Conservation (phyloP, 2,888 invertebrate species). For the Zhengitettix transpicula region DNA sequence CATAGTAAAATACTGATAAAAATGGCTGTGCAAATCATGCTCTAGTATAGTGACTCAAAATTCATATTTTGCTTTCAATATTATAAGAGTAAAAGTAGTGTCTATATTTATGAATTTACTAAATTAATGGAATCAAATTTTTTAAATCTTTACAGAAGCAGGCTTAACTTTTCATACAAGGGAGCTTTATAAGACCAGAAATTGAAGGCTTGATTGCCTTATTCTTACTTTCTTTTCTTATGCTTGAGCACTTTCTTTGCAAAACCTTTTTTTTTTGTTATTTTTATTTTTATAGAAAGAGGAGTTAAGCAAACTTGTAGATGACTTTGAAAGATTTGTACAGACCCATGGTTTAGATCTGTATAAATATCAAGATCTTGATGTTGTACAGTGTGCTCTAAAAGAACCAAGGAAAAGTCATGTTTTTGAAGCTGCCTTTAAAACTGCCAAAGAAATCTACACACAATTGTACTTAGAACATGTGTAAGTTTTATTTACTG, state of each 20-base stretch:
- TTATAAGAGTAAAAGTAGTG: too few species aligned
- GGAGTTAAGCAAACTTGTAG: constrained; percentile 18
- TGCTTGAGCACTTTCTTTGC: background rate
- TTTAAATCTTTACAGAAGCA: too few species aligned
- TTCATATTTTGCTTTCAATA: too few species aligned
- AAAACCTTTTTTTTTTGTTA: background rate
- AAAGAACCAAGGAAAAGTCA: constrained; percentile 41
- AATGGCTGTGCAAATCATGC: too few species aligned
- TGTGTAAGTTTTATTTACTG: constrained; percentile 26
- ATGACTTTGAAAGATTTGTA: constrained; percentile 40
- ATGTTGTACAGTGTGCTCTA: constrained; percentile 52
- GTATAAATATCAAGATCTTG: constrained; percentile 40
- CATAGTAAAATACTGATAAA: too few species aligned
- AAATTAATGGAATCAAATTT: too few species aligned
- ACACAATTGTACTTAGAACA: constrained; percentile 44
- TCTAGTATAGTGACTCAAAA: too few species aligned
- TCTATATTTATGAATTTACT: too few species aligned
- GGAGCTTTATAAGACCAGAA: too few species aligned
- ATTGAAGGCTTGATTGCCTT: too few species aligned
- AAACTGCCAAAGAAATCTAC: constrained; percentile 31
- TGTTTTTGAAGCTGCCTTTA: constrained; percentile 36
- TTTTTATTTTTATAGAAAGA: background rate
- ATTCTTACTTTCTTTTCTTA: too few species aligned
- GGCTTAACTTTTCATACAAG: too few species aligned
- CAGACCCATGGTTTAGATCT: constrained; percentile 42